Evolutionary conservation across 2,888 invertebrate species (phyloP).

Genomic region (Phalera bucephala): DNA sequence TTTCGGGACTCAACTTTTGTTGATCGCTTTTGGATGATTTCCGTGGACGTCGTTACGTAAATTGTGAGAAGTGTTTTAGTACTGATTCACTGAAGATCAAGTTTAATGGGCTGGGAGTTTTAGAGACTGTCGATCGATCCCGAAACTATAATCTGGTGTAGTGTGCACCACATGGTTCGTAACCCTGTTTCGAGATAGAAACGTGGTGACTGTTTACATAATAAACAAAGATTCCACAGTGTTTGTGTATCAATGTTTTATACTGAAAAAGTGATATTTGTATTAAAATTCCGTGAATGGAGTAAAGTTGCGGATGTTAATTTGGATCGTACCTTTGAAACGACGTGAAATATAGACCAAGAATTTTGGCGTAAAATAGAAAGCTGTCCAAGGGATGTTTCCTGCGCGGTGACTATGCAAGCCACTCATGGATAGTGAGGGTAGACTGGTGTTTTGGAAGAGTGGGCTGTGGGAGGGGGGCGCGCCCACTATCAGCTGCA

Average conservation of each 20-base stretch:
- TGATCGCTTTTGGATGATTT: slow-evolving; percentile 56
- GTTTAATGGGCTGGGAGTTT: slow-evolving; percentile 23
- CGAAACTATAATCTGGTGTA: slow-evolving; percentile 39
- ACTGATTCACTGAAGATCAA: slow-evolving; percentile 16
- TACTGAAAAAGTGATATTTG: slow-evolving; percentile 23
- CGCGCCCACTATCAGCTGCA: slow-evolving; percentile 69
- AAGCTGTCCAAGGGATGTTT: slow-evolving; percentile 7
- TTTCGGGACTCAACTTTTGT: slow-evolving; percentile 62
- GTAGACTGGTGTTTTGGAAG: slow-evolving; percentile 74
- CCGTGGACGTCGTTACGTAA: slow-evolving; percentile 60
- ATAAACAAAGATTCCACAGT: slow-evolving; percentile 43
- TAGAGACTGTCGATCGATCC: slow-evolving; percentile 25
- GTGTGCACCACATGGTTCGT: slow-evolving; percentile 45
- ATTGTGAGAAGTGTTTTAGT: slow-evolving; percentile 31
- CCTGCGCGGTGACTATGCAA: slow-evolving; percentile 33
- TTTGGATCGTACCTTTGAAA: slow-evolving; percentile 6
- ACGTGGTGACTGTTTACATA: slow-evolving; percentile 46
- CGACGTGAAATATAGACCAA: background rate
- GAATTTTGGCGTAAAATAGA: background rate
- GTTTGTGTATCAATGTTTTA: slow-evolving; percentile 39
- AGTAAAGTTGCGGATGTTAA: slow-evolving; percentile 18
- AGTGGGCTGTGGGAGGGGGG: slow-evolving; percentile 72
- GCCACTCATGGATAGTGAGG: slow-evolving; percentile 71
- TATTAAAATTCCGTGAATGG: slow-evolving; percentile 29
- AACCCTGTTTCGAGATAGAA: slow-evolving; percentile 43